Evolutionary conservation across 1,140 invertebrate genomes (phyloP).

Genomic region (Zaprionus ghesquierei): DNA sequence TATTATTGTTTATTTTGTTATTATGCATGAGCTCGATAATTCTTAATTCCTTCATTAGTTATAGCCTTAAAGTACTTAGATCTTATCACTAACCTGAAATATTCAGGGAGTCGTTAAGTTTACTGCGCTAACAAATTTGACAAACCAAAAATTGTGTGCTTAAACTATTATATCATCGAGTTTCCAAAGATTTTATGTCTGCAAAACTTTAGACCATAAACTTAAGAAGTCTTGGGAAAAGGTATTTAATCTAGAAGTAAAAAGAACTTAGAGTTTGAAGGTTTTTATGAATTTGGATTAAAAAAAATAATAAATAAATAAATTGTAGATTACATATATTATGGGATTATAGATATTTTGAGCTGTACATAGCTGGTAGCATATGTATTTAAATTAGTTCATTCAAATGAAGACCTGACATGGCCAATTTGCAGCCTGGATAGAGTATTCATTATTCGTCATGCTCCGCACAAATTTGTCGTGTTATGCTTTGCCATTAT

Average conservation of each 20-base stretch:
- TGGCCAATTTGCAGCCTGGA: neutral
- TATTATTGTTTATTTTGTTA: neutral
- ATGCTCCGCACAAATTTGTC: neutral
- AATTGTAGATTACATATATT: too few species aligned
- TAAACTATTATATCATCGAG: neutral
- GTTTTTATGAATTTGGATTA: too few species aligned
- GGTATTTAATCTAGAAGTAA: too few species aligned
- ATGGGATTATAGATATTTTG: too few species aligned
- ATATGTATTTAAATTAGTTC: too few species aligned
- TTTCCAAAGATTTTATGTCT: neutral
- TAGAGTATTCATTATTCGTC: slow-evolving; percentile 14
- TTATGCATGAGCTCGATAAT: neutral
- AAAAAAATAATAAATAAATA: too few species aligned
- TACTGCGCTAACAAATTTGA: neutral
- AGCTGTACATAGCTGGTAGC: too few species aligned
- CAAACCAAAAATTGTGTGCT: neutral
- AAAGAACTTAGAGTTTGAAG: too few species aligned
- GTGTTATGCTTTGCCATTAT: slow-evolving; percentile 32
- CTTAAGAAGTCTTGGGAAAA: neutral
- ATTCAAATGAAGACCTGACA: too few species aligned
- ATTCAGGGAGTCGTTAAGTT: neutral
- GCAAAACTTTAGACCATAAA: too few species aligned
- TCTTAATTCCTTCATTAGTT: neutral
- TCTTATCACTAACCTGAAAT: neutral
- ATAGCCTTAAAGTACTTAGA: neutral